Evolutionary conservation across 2,113 vertebrate genomes (phyloP), one percentile per base, ranked within the genome.

Genomic region (Chlorodrepanis virens): DNA sequence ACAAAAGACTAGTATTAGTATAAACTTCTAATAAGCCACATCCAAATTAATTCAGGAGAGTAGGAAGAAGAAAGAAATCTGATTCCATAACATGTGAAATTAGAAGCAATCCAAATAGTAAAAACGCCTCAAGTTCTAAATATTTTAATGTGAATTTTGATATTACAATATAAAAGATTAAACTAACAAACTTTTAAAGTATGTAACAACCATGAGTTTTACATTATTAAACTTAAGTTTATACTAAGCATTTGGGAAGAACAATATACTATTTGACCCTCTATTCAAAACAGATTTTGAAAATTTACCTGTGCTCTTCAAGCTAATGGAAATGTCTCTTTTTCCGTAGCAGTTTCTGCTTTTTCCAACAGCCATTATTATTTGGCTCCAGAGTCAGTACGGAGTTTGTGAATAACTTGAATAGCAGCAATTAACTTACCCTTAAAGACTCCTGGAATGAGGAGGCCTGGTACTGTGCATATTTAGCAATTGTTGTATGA

Each of bases 361-460:
- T 49, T 60, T 82, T 71, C 29, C 39, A 59, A 20, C 0, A 83
- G 44, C 21, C 9, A 1, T 37, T 85, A 57, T 19, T 59, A 77
- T 69, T 0, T 71, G 31, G 42, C 57, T 75, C 37, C 47, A 70
- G 49, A 77, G 52, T 28, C 74, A 59, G 14, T 25, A 27, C 3
- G 17, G 5, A 61, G 45, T 23, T 50, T 28, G 28, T 47, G 67
- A 76, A 86, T 8, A 89, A 57, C 40, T 71, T 7, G 5, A 77
- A 40, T 9, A 57, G 11, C 4, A 93, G 37, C n/a, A 40, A 90
- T 37, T 27, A 49, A 98, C 98, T 98, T 93, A 99, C 99, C 98
- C 99, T 98, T 91, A 99, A 98, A 45, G 99, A 99, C 97, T 99
- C 99, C 98, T 99, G 99, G 98, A 99, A 99, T 89, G 99, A 99